These are phyloP conservation scores for Sebastes steindachneri DNA, from an alignment of 2,797 vertebrate genomes.

Conservation along the genomic window DNA sequence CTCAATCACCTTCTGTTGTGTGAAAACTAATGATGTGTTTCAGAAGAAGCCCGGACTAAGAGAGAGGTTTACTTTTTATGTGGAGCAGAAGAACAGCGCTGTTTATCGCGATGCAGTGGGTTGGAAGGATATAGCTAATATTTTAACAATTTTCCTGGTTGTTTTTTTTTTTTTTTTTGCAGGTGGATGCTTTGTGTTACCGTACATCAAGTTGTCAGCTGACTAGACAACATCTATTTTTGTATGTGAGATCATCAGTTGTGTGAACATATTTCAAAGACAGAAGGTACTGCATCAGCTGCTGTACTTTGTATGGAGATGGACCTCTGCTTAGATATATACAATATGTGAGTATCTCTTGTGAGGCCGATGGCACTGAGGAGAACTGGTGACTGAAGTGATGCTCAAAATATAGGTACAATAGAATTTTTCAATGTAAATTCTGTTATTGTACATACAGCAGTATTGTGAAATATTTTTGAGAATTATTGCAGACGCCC, in stretches of 20 bases:
- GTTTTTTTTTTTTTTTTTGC: constrained; percentile 60
- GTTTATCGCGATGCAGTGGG: constrained; percentile 37
- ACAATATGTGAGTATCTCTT: constrained; percentile 63
- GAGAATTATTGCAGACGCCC: constrained; percentile 82
- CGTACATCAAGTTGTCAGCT: constrained; percentile 82
- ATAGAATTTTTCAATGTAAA: constrained; percentile 84
- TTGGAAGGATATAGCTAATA: constrained; percentile 78
- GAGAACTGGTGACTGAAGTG: constrained; percentile 63
- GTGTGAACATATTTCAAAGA: constrained; percentile 74
- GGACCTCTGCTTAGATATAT: constrained; percentile 55
- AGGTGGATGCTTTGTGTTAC: constrained; percentile 82
- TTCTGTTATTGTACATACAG: constrained; percentile 84
- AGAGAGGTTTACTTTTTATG: constrained; percentile 33
- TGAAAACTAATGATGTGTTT: constrained; percentile 58
- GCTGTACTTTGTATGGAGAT: constrained; percentile 69
- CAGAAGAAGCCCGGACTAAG: constrained; percentile 32
- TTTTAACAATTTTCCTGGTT: constrained; percentile 74
- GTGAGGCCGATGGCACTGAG: constrained; percentile 40
- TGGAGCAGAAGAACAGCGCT: constrained; percentile 44
- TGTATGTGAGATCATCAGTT: constrained; percentile 82
- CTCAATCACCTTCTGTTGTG: constrained; percentile 64
- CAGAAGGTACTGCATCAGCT: constrained; percentile 60
- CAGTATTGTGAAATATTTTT: constrained; percentile 85
- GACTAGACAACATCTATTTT: constrained; percentile 84
- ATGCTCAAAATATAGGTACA: constrained; percentile 77